Conservation (phyloP, 2,113 vertebrate species). For the Microcebus lehilahytsara region DNA sequence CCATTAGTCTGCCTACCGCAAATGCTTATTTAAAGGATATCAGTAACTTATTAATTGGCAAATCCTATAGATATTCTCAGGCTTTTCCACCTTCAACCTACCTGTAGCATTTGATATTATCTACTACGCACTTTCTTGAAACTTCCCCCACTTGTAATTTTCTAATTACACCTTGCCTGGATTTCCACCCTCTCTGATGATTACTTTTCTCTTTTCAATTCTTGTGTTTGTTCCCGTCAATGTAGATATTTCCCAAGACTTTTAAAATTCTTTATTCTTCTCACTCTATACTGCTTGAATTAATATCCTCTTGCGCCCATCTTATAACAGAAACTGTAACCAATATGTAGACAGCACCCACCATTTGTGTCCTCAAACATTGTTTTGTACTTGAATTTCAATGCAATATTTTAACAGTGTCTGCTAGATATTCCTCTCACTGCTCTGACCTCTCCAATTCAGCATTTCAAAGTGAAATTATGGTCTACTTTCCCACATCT, state of each 20-base stretch:
- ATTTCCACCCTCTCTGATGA: not conserved
- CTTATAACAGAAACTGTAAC: conserved; percentile 5
- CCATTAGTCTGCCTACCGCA: not conserved
- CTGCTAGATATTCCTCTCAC: not conserved
- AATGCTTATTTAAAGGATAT: not conserved
- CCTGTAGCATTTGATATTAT: not conserved
- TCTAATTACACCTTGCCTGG: not conserved
- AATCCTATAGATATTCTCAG: not conserved
- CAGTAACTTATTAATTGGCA: not conserved
- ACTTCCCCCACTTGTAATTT: not conserved
- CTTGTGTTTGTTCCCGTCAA: not conserved
- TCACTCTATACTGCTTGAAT: not conserved
- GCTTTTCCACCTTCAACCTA: not conserved
- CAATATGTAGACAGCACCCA: not conserved
- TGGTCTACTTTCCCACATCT: not conserved
- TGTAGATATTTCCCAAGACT: not conserved
- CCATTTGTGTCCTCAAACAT: not conserved
- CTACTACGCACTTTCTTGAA: not conserved
- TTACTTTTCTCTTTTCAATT: not conserved
- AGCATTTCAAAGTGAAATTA: conserved; percentile 3
- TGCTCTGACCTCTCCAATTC: not conserved
- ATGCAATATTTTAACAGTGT: not conserved
- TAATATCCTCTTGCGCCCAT: not conserved
- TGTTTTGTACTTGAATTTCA: not conserved
- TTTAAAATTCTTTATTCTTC: not conserved